Conservation (phyloP, 1,140 invertebrate genomes). For the Solenopsis fugax region DNA sequence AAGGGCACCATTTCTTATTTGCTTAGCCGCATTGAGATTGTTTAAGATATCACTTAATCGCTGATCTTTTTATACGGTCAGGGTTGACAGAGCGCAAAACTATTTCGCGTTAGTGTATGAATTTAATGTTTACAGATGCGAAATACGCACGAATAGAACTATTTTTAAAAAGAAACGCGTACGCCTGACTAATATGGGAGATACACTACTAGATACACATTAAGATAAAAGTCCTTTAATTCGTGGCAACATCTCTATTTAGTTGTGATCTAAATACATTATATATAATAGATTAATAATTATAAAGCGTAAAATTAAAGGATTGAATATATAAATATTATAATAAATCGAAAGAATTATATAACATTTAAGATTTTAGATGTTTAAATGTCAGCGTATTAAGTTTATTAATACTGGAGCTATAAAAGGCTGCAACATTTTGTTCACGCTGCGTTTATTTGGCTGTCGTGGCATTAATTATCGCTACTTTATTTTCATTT, state of each 20-base stretch:
- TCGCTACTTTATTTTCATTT: constrained; percentile 58
- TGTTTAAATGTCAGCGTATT: not conserved
- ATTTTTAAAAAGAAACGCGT: not conserved
- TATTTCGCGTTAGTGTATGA: constrained; percentile 32
- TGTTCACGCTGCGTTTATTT: constrained; percentile 50
- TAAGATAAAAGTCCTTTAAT: constrained; percentile 4
- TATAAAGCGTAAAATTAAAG: not conserved
- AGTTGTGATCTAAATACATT: not conserved
- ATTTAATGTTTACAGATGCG: constrained; percentile 13
- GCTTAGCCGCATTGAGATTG: constrained; percentile 61
- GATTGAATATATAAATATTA: not conserved
- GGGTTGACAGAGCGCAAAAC: constrained; percentile 59
- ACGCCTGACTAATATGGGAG: not conserved
- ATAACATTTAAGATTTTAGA: not conserved
- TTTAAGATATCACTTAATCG: constrained; percentile 22
- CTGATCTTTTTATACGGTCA: constrained; percentile 55
- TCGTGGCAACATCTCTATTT: not conserved
- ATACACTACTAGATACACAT: not conserved
- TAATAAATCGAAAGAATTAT: not conserved
- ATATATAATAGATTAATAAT: not conserved
- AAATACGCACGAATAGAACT: not conserved
- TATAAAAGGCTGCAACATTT: not conserved
- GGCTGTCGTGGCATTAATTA: constrained; percentile 33
- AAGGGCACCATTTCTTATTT: constrained; percentile 67
- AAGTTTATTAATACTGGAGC: not conserved